phyloP scores from a whole-genome alignment of 2,797 vertebrate genomes.

The Tenualosa ilisha region DNA sequence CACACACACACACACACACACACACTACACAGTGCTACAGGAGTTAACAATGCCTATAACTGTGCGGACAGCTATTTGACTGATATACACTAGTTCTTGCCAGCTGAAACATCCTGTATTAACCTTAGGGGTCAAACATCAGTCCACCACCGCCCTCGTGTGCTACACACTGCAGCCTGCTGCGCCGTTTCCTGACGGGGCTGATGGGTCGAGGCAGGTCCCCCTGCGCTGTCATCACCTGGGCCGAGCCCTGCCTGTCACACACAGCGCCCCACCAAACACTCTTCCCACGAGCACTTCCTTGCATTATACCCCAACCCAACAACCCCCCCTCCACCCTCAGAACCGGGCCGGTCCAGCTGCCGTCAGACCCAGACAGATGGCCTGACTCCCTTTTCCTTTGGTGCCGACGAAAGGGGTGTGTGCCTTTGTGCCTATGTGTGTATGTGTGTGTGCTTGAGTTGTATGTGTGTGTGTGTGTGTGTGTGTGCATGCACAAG shows the following conservation, averaged over 20 bases:
- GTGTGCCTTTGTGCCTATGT: not conserved
- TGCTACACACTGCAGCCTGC: not conserved
- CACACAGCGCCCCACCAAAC: not conserved
- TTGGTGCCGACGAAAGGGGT: not conserved
- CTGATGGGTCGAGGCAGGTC: not conserved
- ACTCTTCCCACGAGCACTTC: not conserved
- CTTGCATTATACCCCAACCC: not conserved
- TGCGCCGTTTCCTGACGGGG: not conserved
- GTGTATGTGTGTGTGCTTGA: not conserved
- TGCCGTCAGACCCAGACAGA: not conserved
- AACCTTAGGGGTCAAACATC: not conserved
- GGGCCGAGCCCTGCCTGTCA: not conserved
- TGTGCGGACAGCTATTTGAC: not conserved
- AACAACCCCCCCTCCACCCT: not conserved
- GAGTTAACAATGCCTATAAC: not conserved
- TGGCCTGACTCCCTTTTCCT: not conserved
- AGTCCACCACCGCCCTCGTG: not conserved
- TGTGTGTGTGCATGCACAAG: not conserved
- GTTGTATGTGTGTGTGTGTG: not conserved
- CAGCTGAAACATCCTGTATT: not conserved
- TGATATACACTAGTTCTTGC: not conserved
- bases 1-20: not conserved
- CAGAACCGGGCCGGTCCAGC: not conserved
- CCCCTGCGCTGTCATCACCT: conserved; percentile 3
- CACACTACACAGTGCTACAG: not conserved